These are phyloP conservation scores for Carterocephalus palaemon DNA, from an alignment of 2,888 invertebrate genomes.

Conservation along the genomic window DNA sequence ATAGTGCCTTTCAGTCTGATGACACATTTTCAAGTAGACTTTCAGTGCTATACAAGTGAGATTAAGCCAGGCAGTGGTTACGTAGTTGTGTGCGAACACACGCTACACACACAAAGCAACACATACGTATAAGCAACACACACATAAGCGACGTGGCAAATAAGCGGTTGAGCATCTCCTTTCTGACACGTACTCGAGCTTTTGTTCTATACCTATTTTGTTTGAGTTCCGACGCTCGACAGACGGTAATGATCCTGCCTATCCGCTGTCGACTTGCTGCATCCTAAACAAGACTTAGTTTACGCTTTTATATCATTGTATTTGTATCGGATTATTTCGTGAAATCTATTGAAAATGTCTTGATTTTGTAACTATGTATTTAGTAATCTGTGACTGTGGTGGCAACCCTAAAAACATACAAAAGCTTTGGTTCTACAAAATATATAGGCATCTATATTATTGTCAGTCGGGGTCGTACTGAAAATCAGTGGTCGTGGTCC, in stretches of 20 bases:
- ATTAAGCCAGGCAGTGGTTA: slow-evolving; percentile 47
- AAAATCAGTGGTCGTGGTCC: too few relatives aligned
- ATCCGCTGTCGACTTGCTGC: slow-evolving; percentile 1
- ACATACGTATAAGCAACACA: background rate
- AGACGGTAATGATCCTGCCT: slow-evolving; percentile 16
- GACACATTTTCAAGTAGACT: slow-evolving; percentile 63
- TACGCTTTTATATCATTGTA: too few relatives aligned
- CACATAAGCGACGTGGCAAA: slow-evolving; percentile 17
- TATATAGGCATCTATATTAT: too few relatives aligned
- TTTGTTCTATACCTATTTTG: slow-evolving; percentile 21
- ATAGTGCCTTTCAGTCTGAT: slow-evolving; percentile 65
- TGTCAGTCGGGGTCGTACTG: too few relatives aligned
- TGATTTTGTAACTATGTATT: too few relatives aligned
- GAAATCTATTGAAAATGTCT: too few relatives aligned
- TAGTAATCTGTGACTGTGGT: too few relatives aligned
- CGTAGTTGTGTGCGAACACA: slow-evolving; percentile 19
- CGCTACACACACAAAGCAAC: slow-evolving; percentile 24
- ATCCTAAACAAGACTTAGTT: background rate
- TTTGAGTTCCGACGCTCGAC: slow-evolving; percentile 14
- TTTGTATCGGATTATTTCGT: too few relatives aligned
- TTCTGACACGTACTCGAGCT: slow-evolving; percentile 16
- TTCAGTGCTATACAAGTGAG: slow-evolving; percentile 48
- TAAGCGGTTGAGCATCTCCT: slow-evolving; percentile 17
- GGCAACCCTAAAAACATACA: too few relatives aligned
- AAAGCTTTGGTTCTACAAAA: too few relatives aligned